Conservation (phyloP, 1,140 invertebrate genomes). For the Saxidomus purpurata region DNA sequence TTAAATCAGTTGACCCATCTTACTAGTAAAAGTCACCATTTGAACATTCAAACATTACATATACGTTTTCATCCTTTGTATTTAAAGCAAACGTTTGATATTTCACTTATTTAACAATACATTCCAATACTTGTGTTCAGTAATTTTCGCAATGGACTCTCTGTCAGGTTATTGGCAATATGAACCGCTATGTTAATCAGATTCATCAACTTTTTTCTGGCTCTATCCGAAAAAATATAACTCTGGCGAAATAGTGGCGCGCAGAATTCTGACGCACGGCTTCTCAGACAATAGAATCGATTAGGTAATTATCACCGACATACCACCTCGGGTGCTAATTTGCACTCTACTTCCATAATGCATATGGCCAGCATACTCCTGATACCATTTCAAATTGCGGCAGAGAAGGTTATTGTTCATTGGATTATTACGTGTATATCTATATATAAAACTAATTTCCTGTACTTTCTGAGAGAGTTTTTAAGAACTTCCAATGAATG, state of each 20-base stretch:
- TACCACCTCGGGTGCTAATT: constrained; percentile 47
- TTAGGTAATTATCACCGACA: background rate
- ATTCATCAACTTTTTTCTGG: constrained; percentile 6
- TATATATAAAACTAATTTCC: too few species aligned
- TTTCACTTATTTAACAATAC: background rate
- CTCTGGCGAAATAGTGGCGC: background rate
- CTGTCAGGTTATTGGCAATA: background rate
- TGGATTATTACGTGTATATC: too few species aligned
- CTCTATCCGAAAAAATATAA: constrained; percentile 1
- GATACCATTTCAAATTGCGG: too few species aligned
- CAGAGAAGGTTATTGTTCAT: too few species aligned
- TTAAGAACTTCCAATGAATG: too few species aligned
- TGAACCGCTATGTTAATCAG: background rate
- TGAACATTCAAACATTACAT: too few species aligned
- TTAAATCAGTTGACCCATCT: too few species aligned
- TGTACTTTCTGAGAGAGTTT: too few species aligned
- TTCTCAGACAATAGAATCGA: constrained; percentile 38
- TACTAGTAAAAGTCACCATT: too few species aligned
- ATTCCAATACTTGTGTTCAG: background rate
- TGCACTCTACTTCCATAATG: background rate
- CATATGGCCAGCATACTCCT: background rate
- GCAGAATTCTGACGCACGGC: background rate
- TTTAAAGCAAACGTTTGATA: too few species aligned
- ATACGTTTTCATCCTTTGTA: too few species aligned
- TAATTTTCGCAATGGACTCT: background rate